phyloP scores from a whole-genome alignment of 2,797 vertebrate genomes.

The Phyllotis vaccarum region DNA sequence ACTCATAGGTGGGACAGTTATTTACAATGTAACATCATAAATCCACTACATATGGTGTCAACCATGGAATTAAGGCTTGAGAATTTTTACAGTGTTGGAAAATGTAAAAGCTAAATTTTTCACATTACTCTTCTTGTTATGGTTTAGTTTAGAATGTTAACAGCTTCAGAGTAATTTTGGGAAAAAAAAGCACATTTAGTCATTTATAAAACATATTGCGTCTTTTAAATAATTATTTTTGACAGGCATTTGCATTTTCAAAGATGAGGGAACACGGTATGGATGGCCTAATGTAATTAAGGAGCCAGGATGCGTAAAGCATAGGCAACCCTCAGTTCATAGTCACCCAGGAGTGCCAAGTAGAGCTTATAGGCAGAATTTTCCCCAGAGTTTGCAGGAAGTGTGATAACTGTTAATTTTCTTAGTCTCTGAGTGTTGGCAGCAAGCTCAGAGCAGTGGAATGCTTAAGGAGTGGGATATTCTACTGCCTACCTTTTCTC shows the following conservation, averaged over 20 bases:
- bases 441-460: constrained; percentile 13
- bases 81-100: constrained; percentile 28
- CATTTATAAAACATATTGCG: neutral
- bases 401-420: constrained; percentile 41
- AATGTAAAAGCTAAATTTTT: constrained; percentile 8
- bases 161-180: neutral
- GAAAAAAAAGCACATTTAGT: neutral
- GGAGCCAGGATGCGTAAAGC: constrained; percentile 14
- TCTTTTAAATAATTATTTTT: constrained; percentile 63
- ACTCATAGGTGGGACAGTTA: too few relatives aligned
- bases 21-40: too few relatives aligned
- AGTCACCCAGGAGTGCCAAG: constrained; percentile 15
- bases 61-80: neutral
- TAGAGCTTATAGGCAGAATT: constrained; percentile 5
- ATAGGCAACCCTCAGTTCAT: neutral
- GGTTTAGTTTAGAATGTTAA: constrained; percentile 4
- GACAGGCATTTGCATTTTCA: constrained; percentile 29
- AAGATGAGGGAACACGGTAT: constrained; percentile 35
- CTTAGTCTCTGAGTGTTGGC: neutral
- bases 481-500: neutral
- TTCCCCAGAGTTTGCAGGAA: neutral
- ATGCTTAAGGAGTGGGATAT: neutral
- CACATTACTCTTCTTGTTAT: constrained; percentile 31
- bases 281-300: constrained; percentile 62
- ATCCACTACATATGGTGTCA: too few relatives aligned